Percentiles rank a stretch among this genome's conserved stretches.
These are phyloP conservation scores for Hydrotaea cyrtoneurina DNA, from an alignment of 2,888 invertebrate genomes.

Conservation along the genomic window DNA sequence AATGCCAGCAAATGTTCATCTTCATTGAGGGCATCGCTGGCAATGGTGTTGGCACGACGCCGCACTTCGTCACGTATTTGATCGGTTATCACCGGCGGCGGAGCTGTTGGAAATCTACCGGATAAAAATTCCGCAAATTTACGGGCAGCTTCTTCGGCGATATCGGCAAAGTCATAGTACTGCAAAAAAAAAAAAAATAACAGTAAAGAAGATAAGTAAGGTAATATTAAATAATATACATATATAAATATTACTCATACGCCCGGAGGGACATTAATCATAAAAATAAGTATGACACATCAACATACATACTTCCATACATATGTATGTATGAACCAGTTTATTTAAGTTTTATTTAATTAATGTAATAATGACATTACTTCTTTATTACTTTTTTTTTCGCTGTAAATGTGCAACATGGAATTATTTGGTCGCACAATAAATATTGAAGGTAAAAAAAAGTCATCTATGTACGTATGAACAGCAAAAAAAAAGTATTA, in stretches of 20 bases:
- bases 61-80: constrained; percentile 77
- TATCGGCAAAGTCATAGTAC: constrained; percentile 80
- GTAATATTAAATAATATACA: not conserved
- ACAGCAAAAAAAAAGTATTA: too few relatives aligned
- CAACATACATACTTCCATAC: too few relatives aligned
- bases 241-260: not conserved
- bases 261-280: too few relatives aligned
- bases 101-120: constrained; percentile 75
- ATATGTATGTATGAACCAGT: too few relatives aligned
- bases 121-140: constrained; percentile 79
- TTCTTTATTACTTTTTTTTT: too few relatives aligned
- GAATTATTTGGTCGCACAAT: too few relatives aligned
- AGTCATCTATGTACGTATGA: too few relatives aligned
- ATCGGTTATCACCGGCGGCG: constrained; percentile 73
- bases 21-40: constrained; percentile 79
- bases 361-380: too few relatives aligned
- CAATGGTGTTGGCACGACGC: constrained; percentile 79
- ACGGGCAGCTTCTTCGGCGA: constrained; percentile 79
- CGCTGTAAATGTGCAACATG: too few relatives aligned
- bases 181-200: constrained; percentile 66
- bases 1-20: constrained; percentile 80
- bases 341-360: too few relatives aligned
- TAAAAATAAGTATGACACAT: too few relatives aligned
- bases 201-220: not conserved
- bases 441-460: too few relatives aligned